Conservation (phyloP, 2,888 invertebrate genomes). For the Coremacera marginata region DNA sequence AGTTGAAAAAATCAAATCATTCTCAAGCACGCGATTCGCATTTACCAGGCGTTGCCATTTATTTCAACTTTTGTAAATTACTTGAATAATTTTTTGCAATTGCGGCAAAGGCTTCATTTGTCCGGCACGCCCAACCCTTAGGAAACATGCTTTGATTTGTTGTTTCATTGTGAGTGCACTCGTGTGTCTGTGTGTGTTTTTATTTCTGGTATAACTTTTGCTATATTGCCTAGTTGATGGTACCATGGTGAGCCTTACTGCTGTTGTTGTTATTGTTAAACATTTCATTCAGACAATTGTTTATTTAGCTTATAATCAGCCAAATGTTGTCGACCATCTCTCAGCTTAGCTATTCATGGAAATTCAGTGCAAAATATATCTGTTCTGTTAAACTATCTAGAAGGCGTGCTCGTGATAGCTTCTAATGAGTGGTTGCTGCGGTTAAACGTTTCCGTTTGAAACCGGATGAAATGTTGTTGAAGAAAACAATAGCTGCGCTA, state of each 20-base stretch:
- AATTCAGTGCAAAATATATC: neutral
- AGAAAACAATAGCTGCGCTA: neutral
- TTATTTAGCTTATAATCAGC: too few species aligned
- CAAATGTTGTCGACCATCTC: neutral
- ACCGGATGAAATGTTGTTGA: neutral
- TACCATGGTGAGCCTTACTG: neutral
- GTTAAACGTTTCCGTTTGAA: neutral
- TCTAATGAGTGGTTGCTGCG: neutral
- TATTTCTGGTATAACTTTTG: neutral
- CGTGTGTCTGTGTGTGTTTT: neutral
- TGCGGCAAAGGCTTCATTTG: neutral
- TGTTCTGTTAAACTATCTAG: neutral
- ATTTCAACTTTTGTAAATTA: slow-evolving; percentile 14
- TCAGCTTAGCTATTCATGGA: neutral
- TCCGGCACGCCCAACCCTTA: neutral
- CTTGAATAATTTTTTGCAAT: neutral
- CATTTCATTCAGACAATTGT: too few species aligned
- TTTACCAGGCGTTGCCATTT: slow-evolving; percentile 20
- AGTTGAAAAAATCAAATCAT: slow-evolving; percentile 32
- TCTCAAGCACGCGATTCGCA: slow-evolving; percentile 23
- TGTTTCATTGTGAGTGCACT: neutral
- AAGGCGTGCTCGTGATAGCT: neutral
- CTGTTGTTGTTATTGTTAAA: neutral
- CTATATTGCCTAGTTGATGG: too few species aligned
- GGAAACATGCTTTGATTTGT: neutral